Evolutionary conservation across 1,140 invertebrate genomes (phyloP).

Genomic region (Armadillidium nasatum): DNA sequence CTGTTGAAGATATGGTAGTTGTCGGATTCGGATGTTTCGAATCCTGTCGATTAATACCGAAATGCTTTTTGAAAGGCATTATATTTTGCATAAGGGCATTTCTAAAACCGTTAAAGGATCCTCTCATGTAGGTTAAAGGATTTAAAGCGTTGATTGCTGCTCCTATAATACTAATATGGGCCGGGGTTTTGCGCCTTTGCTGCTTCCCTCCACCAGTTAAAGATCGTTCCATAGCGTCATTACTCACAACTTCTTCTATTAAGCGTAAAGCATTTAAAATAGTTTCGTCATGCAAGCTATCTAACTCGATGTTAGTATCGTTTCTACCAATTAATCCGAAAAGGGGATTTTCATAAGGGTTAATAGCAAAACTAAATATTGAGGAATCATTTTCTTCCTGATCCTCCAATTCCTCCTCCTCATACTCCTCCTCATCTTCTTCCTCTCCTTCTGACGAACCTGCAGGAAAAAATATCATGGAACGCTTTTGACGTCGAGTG

Average conservation of each 20-base stretch:
- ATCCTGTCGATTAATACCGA: not conserved
- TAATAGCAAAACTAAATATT: not conserved
- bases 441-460: not conserved
- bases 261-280: not conserved
- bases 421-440: not conserved
- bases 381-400: not conserved
- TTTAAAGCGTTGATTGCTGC: not conserved
- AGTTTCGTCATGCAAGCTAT: no score
- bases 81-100: constrained; percentile 1
- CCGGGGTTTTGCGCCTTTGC: not conserved
- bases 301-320: no score
- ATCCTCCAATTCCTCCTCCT: not conserved
- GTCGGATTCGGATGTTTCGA: not conserved
- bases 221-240: not conserved
- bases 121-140: not conserved
- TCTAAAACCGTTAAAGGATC: not conserved
- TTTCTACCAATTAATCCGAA: not conserved
- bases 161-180: not conserved
- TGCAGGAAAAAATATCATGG: not conserved
- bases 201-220: not conserved
- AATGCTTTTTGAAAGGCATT: not conserved
- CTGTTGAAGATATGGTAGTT: not conserved
- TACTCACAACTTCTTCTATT: not conserved
- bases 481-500: not conserved
- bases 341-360: not conserved